Conservation (phyloP, 2,113 vertebrate species). For the Laticauda laticaudata region DNA sequence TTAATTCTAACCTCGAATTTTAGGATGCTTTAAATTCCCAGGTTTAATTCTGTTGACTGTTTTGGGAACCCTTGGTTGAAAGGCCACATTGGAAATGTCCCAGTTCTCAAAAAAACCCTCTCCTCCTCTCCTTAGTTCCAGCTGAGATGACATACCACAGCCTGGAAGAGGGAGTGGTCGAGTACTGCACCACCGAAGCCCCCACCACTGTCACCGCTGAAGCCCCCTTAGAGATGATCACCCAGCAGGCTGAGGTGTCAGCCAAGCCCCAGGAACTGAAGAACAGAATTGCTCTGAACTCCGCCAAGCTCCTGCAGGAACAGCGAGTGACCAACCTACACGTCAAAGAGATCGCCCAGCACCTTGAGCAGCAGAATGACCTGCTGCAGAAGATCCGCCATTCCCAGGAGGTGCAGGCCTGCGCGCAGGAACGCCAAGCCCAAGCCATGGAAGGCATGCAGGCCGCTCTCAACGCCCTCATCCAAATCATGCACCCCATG, state of each 20-base stretch:
- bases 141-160: conserved; percentile 88
- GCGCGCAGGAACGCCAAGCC: conserved; percentile 92
- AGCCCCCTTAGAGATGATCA: conserved; percentile 83
- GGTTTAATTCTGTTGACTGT: not conserved
- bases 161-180: conserved; percentile 89
- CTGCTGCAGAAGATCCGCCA: conserved; percentile 92
- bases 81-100: not conserved
- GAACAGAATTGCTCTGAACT: conserved; percentile 94
- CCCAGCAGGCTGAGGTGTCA: conserved; percentile 75
- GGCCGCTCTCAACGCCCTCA: conserved; percentile 87
- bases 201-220: conserved; percentile 73
- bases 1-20: not conserved
- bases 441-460: conserved; percentile 95
- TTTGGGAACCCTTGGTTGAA: not conserved
- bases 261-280: conserved; percentile 93
- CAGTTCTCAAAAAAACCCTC: conserved; percentile 11
- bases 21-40: not conserved
- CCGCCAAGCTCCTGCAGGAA: conserved; percentile 92
- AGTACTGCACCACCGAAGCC: conserved; percentile 91
- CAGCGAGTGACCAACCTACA: conserved; percentile 94
- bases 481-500: conserved; percentile 90
- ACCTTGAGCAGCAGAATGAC: conserved; percentile 94
- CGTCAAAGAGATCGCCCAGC: conserved; percentile 92
- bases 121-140: conserved; percentile 65
- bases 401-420: conserved; percentile 92